Percentiles rank a stretch among this genome's conserved stretches.
Evolutionary conservation across 2,113 vertebrate genomes (phyloP).

Genomic region (Oncorhynchus keta): DNA sequence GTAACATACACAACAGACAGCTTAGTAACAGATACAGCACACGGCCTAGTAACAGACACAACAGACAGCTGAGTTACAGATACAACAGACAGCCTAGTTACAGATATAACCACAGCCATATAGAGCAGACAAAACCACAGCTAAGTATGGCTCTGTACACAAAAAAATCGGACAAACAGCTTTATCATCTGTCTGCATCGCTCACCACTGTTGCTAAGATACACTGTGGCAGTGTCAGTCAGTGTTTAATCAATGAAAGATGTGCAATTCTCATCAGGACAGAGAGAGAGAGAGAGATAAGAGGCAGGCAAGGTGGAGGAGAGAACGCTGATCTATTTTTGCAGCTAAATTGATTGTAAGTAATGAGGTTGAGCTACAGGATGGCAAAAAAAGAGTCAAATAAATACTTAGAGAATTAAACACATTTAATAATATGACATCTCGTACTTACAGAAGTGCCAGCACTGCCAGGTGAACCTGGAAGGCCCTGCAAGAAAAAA

Average conservation of each 20-base stretch:
- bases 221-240: slow-evolving; percentile 43
- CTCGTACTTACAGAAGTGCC: slow-evolving; percentile 68
- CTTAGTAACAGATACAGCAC: no score
- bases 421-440: background rate
- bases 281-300: slow-evolving; percentile 2
- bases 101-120: no score
- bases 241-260: slow-evolving; percentile 55
- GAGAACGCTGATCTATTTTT: background rate
- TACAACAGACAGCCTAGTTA: no score
- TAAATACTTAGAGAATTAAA: no score
- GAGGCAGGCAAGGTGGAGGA: background rate
- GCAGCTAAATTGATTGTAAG: background rate
- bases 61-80: no score
- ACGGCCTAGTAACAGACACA: no score
- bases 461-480: slow-evolving; percentile 69
- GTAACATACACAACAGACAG: no score
- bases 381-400: no score
- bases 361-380: background rate
- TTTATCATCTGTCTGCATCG: slow-evolving; percentile 56
- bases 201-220: slow-evolving; percentile 59
- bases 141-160: no score
- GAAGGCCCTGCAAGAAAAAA: slow-evolving; percentile 68
- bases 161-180: slow-evolving; percentile 19
- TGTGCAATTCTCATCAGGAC: slow-evolving; percentile 9
- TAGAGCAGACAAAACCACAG: no score